These are phyloP conservation scores for Littorina saxatilis DNA, from an alignment of 1,140 invertebrate genomes.

Conservation along the genomic window DNA sequence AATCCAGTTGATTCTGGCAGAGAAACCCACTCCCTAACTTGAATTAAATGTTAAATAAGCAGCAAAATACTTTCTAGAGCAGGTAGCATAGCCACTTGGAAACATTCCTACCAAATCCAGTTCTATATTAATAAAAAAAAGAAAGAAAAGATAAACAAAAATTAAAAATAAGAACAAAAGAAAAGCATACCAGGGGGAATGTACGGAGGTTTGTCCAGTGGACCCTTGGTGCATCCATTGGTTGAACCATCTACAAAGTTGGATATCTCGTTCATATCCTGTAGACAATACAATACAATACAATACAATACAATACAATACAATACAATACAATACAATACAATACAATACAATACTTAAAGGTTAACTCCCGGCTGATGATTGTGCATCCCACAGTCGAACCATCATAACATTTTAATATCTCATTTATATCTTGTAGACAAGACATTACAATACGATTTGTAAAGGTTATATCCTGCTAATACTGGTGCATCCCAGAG, in stretches of 20 bases:
- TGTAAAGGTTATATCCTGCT: too few relatives aligned
- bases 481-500: slow-evolving; percentile 79
- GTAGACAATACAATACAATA: slow-evolving; percentile 23
- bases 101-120: too few relatives aligned
- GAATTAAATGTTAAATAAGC: too few relatives aligned
- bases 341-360: too few relatives aligned
- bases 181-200: slow-evolving; percentile 75
- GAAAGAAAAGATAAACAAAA: neutral
- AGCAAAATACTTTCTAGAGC: too few relatives aligned
- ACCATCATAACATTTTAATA: slow-evolving; percentile 88
- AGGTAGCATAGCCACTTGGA: too few relatives aligned
- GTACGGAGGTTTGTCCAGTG: slow-evolving; percentile 78
- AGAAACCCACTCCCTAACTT: too few relatives aligned
- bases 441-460: slow-evolving; percentile 20
- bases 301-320: too few relatives aligned
- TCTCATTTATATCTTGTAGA: slow-evolving; percentile 86
- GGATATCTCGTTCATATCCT: slow-evolving; percentile 89
- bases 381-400: slow-evolving; percentile 78
- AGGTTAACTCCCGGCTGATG: too few relatives aligned
- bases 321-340: too few relatives aligned
- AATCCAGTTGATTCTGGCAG: too few relatives aligned
- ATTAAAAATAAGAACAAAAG: neutral
- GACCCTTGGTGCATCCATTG: slow-evolving; percentile 78
- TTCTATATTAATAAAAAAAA: too few relatives aligned
- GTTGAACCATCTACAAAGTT: slow-evolving; percentile 85